Base-by-base conservation (phyloP, 1,140 invertebrate species). In the Drosophila biarmipes region DNA sequence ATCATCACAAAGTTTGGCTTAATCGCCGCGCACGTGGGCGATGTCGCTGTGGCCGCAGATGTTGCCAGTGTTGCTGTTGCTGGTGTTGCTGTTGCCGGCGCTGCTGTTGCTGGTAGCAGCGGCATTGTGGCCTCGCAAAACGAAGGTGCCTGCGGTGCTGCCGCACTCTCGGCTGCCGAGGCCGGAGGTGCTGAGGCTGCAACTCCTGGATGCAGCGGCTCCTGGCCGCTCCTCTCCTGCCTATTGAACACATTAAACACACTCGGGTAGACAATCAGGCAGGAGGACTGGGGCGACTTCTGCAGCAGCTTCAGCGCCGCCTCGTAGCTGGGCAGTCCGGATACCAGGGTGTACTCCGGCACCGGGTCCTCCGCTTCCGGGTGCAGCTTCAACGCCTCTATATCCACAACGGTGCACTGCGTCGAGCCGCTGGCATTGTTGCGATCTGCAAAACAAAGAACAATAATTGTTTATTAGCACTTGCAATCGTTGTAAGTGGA, bases 301-400 rank as follows among this genome's bases (percentile, higher is more conserved):
- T 92, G 87, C 68, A 94, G 80, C 68, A 94, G 91, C 75, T 94
- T 92, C 53, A 95, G 78, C 0, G 94, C 94, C 58, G 94, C 94
- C 37, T 94, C 94, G 80, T 95, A 95, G 24, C 92, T 94, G 11
- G 94, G 94, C 35, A 95, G 75, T 19, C 94, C 94, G 11, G 94
- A 95, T 35, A 94, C 94, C 29, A 95, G 90, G 6, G 94, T 94
- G 81, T 95, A 95, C 66, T 94, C 94, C 6, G 94, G 94, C 51
- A 95, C 90, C 2, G 93, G 93, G 74, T 94, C 94, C 51, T 92
- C 91, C 7, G 71, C 6, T 51, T 92, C 86, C 48, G 86, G 78
- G 51, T 82, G 82, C 40, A 92, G 37, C 73, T 92, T 92, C 27
- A 89, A 38, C 31, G 82, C 78, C 72, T 92, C 91, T 17, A 86